Evolutionary conservation across 2,113 vertebrate species (phyloP).

Genomic region (Tetrax tetrax): DNA sequence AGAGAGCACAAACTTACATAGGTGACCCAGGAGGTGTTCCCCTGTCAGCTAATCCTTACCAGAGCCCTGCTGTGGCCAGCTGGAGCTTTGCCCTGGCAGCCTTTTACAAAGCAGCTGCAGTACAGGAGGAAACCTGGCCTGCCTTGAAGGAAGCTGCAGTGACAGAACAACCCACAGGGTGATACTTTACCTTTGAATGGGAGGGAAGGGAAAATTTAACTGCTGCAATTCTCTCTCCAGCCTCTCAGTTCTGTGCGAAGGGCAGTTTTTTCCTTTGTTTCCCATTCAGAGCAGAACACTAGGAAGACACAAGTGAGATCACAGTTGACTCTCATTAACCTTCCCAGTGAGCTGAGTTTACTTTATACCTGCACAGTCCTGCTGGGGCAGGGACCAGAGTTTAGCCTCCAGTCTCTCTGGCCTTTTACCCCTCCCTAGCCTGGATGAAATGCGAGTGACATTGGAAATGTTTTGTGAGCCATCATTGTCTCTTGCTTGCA

Average conservation of each 20-base stretch:
- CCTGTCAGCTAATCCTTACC: neutral
- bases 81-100: neutral
- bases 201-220: neutral
- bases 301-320: neutral
- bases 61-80: neutral
- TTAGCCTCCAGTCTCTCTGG: neutral
- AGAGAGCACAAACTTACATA: neutral
- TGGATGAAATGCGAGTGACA: neutral
- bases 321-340: neutral
- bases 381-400: neutral
- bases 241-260: neutral
- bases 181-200: neutral
- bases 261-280: neutral
- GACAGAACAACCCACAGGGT: neutral
- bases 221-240: neutral
- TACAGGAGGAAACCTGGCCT: neutral
- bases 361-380: neutral
- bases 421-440: neutral
- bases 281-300: neutral
- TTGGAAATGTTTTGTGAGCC: neutral
- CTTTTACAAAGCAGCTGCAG: neutral
- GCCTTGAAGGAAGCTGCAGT: neutral
- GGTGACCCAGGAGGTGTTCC: neutral
- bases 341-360: neutral
- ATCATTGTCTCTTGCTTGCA: conserved; percentile 3